Base-by-base conservation (phyloP, 2,888 invertebrate species). In the Notodonta dromedarius region DNA sequence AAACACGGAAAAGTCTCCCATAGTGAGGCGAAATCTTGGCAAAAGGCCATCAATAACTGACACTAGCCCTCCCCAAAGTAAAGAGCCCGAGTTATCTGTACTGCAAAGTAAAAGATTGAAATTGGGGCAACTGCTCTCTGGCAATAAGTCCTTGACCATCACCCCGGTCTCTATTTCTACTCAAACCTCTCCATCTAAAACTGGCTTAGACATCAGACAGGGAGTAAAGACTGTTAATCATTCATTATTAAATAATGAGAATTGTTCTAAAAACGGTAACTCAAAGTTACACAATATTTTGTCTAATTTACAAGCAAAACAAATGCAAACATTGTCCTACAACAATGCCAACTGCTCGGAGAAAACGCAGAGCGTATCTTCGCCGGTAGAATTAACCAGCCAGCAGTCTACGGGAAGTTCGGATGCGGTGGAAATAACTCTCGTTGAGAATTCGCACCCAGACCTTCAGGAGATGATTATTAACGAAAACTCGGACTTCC, bases 201-300 rank as follows among this genome's bases (percentile, higher is more conserved):
- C 79, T 59, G 73, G 59, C 58, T 56, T 79, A 66, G 87, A 89
- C 66, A 76, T 79, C 42, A 89, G 85, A 76, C 87, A 84, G 71
- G 79, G 69, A 48, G 76, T 71, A 46, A 90, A 84, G 67, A 75
- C 76, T 56, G 76, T 84, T 1, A 90, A 90, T 77, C 90, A 90
- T 75, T 78, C 88, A 48, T 69, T 91, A 40, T 73, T 91, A 61
- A 91, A 91, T 73, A 93, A 90, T 71, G 91, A 93, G 71, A 93
- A 90, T 69, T 89, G 90, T 77, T 87, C 94, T 13, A 94, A 94
- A 76, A 94, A 94, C 82, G 94, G 94, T n/a, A 93, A 93, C 74
- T 93, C 94, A 1, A 93, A 93, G 71, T 77, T 94, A 68, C 93
- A 92, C 66, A 93, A 90, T 71, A 94, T 94, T 72, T 76, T 94